These are phyloP conservation scores for Micrasema longulum DNA, from an alignment of 1,140 invertebrate genomes.

Conservation along the genomic window DNA sequence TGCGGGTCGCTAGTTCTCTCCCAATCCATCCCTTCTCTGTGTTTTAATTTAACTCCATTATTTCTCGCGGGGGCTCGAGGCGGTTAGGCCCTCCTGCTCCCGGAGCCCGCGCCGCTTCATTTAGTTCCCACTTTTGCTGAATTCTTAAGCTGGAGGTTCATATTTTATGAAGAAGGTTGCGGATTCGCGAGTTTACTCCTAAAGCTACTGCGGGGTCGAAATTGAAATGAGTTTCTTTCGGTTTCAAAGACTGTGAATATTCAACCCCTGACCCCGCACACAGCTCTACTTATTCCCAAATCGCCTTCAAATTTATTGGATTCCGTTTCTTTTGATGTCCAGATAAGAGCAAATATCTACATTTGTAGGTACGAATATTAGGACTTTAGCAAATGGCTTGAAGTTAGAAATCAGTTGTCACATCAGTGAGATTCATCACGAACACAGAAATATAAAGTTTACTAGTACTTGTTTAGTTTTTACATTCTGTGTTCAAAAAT, in stretches of 20 bases:
- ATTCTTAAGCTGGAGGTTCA: slow-evolving; percentile 53
- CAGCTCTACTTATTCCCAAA: slow-evolving; percentile 39
- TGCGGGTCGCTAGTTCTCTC: not conserved
- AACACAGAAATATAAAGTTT: too few relatives aligned
- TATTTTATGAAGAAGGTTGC: slow-evolving; percentile 53
- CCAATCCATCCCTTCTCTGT: slow-evolving; percentile 24
- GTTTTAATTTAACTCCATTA: slow-evolving; percentile 43
- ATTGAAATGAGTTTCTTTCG: slow-evolving; percentile 48
- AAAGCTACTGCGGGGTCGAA: slow-evolving; percentile 34
- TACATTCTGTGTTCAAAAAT: too few relatives aligned
- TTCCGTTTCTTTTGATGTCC: slow-evolving; percentile 28
- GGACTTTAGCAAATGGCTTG: too few relatives aligned
- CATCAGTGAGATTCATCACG: too few relatives aligned
- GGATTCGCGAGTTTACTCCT: slow-evolving; percentile 45
- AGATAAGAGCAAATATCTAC: not conserved
- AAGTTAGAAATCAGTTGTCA: too few relatives aligned
- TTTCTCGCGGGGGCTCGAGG: slow-evolving; percentile 31
- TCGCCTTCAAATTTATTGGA: slow-evolving; percentile 43
- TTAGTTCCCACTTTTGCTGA: slow-evolving; percentile 54
- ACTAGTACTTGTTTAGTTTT: too few relatives aligned
- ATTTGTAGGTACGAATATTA: not conserved
- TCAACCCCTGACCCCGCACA: slow-evolving; percentile 42
- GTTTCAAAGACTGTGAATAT: slow-evolving; percentile 47
- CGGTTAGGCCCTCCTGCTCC: slow-evolving; percentile 32
- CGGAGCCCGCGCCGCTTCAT: slow-evolving; percentile 45